Conservation (phyloP, 1,140 invertebrate species). For the Dendroctonus valens region DNA sequence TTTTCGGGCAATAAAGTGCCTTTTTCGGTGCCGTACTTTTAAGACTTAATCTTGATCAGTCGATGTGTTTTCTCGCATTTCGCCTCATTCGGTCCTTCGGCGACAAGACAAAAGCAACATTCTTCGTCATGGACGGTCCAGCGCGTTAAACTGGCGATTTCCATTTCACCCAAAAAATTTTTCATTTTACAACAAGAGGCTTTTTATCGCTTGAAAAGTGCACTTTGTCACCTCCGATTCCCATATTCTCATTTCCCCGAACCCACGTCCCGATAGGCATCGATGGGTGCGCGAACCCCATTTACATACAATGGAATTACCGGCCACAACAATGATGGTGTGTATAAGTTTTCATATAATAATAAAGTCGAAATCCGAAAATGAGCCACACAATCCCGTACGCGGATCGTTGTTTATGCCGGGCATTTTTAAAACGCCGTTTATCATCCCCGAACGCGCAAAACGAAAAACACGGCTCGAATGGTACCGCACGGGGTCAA, state of each 20-base stretch:
- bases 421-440: constrained; percentile 27
- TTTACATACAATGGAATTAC: constrained; percentile 5
- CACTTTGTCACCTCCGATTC: no score
- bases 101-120: constrained; percentile 27
- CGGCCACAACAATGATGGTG: background rate
- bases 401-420: constrained; percentile 23
- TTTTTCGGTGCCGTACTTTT: constrained; percentile 30
- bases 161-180: no score
- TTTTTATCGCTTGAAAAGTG: no score
- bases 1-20: constrained; percentile 23
- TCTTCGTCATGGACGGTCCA: no score
- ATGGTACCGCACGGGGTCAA: constrained; percentile 15
- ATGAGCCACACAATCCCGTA: background rate
- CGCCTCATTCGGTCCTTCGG: constrained; percentile 21
- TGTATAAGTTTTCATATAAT: background rate
- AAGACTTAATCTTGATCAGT: constrained; percentile 32
- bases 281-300: background rate
- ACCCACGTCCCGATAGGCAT: no score
- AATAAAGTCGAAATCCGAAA: no score
- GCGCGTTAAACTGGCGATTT: no score
- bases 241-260: no score
- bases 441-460: constrained; percentile 27
- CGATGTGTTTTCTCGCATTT: background rate
- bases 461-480: constrained; percentile 26
- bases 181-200: no score